Evolutionary conservation across 2,113 vertebrate species (phyloP), one percentile per base, ranked within the genome.

Genomic region (Ursus arctos): DNA sequence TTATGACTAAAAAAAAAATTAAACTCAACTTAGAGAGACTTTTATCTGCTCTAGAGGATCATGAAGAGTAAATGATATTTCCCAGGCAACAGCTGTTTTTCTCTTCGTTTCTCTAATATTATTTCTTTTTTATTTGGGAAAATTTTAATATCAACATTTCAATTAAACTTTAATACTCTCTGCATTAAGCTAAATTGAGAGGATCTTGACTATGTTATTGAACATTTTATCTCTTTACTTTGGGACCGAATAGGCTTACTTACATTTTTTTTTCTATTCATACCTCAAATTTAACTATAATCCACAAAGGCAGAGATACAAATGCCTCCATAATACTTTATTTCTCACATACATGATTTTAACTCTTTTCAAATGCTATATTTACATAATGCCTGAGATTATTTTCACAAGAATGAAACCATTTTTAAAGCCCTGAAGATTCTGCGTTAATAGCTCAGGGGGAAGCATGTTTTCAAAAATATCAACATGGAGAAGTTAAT

Each of bases 81-180:
- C 91, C 61, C 88, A 97, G 87, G 91, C 63, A 86, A 55, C 95
- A 94, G 92, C 90, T 97, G n/a, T 76, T 96, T 97, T 94, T 95
- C 67, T 97, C 91, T 95, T 95, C 55, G 47, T 83, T 94, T 95
- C 55, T 84, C 80, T 95, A 97, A 94, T 86, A 69, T n/a, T 88
- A 57, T 81, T 97, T 86, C 90, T 87, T 95, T 97, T 88, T 92
- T 83, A 97, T 90, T 97, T 97, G 88, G 49, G 36, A 15, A 28
- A 93, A 96, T 95, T 97, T 98, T 96, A 97, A 97, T 98, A 98
- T 97, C 94, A 97, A 67, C 67, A 91, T 97, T 98, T 98, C 98
- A 98, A 98, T 99, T 99, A 98, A 98, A 95, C 65, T 97, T 98
- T 98, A 98, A 98, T 98, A 94, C 95, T 98, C 76, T 84, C 88